Percentiles rank a stretch among this genome's conserved stretches.
Conservation (phyloP, 53 echinoderm and acorn worm genomes). For the Echinarachnius parma region DNA sequence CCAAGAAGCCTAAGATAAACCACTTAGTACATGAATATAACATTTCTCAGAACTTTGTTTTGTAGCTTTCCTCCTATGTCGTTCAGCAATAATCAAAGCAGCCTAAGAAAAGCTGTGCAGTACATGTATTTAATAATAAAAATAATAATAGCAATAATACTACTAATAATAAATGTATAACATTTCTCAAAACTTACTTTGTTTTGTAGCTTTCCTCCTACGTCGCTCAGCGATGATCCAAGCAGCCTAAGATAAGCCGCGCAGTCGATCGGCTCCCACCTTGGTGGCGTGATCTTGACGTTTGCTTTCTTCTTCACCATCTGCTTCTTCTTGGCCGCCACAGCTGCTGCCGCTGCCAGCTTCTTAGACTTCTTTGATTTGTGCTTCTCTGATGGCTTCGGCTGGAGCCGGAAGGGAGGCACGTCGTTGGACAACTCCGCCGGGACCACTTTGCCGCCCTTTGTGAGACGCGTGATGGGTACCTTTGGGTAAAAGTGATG, state of each 20-base stretch:
- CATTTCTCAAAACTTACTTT: too few species aligned
- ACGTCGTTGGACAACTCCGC: background rate
- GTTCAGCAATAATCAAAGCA: conserved; percentile 66
- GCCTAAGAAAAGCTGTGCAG: too few species aligned
- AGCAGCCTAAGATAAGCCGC: conserved; percentile 91
- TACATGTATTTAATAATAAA: too few species aligned
- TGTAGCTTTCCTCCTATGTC: conserved; percentile 76
- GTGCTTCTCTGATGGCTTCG: background rate
- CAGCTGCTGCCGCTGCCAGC: background rate
- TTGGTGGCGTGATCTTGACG: conserved; percentile 45
- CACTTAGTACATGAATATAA: too few species aligned
- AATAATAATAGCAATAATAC: too few species aligned
- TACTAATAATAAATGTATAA: too few species aligned
- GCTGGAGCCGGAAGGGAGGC: conserved; percentile 30
- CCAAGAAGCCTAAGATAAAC: too few species aligned
- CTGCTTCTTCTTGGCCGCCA: background rate
- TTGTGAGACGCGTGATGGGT: conserved; percentile 21
- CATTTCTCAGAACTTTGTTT: too few species aligned
- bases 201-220: conserved; percentile 72
- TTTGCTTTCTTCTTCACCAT: background rate
- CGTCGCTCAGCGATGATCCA: conserved; percentile 75
- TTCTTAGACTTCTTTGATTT: conserved; percentile 11
- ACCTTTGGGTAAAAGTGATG: too few species aligned
- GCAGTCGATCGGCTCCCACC: conserved; percentile 85
- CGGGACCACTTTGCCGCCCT: background rate